Evolutionary conservation across 2,113 vertebrate species (phyloP).

Genomic region (Salvelinus namaycush): DNA sequence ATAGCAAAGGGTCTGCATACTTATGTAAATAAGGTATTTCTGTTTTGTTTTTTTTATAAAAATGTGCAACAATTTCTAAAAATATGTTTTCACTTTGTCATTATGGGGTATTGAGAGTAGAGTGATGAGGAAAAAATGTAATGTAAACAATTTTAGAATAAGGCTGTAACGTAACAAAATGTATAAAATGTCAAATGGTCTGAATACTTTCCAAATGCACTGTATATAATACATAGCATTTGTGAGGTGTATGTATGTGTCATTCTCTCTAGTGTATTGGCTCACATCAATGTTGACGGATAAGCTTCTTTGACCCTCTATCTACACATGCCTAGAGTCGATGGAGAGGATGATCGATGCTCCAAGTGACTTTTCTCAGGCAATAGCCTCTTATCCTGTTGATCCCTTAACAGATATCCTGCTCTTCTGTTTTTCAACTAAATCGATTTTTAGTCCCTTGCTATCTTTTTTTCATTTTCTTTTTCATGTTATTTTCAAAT

Average conservation of each 20-base stretch:
- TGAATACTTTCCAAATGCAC: no score
- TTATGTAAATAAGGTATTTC: no score
- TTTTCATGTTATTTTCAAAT: constrained; percentile 23
- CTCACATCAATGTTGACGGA: constrained; percentile 47
- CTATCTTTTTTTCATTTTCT: constrained; percentile 45
- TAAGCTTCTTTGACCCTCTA: constrained; percentile 55
- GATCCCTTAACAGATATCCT: constrained; percentile 59
- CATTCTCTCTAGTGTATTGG: constrained; percentile 31
- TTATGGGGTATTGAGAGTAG: no score
- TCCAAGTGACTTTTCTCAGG: constrained; percentile 70
- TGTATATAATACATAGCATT: no score
- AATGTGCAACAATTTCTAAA: no score
- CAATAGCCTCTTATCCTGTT: constrained; percentile 74
- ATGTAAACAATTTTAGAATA: no score
- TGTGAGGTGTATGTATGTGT: not conserved
- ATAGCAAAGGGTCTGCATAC: no score
- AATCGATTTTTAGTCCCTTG: constrained; percentile 56
- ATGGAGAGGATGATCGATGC: constrained; percentile 69
- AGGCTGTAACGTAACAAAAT: no score
- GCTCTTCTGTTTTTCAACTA: constrained; percentile 54
- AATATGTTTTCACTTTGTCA: no score
- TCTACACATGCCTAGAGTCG: constrained; percentile 57
- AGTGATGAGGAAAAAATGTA: no score
- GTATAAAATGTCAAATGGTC: no score
- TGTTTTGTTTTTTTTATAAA: no score